Evolutionary conservation across 2,797 vertebrate species (phyloP).

Genomic region (Bradypus variegatus): DNA sequence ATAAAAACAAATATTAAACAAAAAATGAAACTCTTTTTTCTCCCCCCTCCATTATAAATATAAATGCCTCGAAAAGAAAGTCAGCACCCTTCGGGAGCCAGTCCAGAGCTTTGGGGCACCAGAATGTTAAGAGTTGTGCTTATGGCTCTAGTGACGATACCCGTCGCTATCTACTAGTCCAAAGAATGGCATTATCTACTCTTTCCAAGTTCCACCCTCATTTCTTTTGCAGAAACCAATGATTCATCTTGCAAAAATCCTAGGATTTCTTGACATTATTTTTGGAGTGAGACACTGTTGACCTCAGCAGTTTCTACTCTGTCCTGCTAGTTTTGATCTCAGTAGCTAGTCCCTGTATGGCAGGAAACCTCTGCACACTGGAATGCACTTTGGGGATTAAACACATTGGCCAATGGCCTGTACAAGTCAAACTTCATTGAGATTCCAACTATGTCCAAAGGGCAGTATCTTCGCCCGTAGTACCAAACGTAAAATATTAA

Average conservation of each 20-base stretch:
- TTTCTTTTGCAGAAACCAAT: background rate
- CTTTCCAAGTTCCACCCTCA: background rate
- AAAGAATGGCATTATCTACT: background rate
- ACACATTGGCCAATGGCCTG: background rate
- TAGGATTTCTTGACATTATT: background rate
- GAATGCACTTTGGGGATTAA: background rate
- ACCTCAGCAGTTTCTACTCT: background rate
- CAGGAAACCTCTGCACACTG: background rate
- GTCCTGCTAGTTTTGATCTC: background rate
- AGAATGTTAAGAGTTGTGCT: background rate
- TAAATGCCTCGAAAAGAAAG: background rate
- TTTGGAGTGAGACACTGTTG: background rate
- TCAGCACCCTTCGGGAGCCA: rapidly evolving
- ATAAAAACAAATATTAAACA: background rate
- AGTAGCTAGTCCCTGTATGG: background rate
- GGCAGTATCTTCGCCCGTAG: background rate
- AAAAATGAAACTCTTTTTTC: background rate
- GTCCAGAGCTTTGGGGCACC: background rate
- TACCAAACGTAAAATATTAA: background rate
- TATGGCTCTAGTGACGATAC: background rate
- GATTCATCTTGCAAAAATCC: background rate
- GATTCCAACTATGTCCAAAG: background rate
- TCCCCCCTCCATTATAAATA: background rate
- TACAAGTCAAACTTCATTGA: background rate
- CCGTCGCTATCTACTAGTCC: background rate